These are phyloP conservation scores for Neoascia interrupta DNA, from an alignment of 2,888 invertebrate genomes.

Conservation along the genomic window DNA sequence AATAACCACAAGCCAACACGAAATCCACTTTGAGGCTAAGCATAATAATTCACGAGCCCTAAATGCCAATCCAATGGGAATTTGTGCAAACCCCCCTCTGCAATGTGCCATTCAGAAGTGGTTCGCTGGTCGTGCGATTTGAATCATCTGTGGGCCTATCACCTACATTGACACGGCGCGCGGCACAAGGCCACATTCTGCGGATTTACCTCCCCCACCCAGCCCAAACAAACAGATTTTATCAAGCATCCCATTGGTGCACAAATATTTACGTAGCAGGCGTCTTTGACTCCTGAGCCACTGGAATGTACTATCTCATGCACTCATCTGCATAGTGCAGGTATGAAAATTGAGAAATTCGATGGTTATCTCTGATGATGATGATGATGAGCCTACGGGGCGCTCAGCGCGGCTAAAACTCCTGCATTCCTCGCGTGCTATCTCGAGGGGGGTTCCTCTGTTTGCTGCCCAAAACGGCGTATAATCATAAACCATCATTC, in stretches of 20 bases:
- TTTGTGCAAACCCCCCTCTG: not conserved
- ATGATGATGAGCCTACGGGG: conserved; percentile 14
- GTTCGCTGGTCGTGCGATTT: conserved; percentile 38
- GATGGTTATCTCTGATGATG: conserved; percentile 47
- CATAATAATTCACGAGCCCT: conserved; percentile 22
- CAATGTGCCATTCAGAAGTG: conserved; percentile 31
- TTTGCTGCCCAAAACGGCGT: conserved; percentile 34
- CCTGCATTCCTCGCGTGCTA: no score
- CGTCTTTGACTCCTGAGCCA: conserved; percentile 3
- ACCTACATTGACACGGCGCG: not conserved
- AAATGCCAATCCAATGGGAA: conserved; percentile 46
- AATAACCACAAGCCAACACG: not conserved
- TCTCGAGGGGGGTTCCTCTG: conserved; percentile 6
- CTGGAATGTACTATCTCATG: conserved; percentile 4
- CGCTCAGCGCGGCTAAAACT: not conserved
- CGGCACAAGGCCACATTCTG: not conserved
- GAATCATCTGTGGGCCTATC: conserved; percentile 42
- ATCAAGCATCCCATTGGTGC: conserved; percentile 32
- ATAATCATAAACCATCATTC: conserved; percentile 32
- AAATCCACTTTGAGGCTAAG: conserved; percentile 7
- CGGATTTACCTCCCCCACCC: no score
- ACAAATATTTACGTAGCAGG: conserved; percentile 62
- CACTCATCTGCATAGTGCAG: conserved; percentile 15
- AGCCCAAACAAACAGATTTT: conserved; percentile 32
- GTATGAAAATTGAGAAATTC: conserved; percentile 60